A percentile compares a stretch with the other conserved stretches of the same genome.
phyloP scores from a whole-genome alignment of 2,888 invertebrate genomes.

The Cheilosia grossa region DNA sequence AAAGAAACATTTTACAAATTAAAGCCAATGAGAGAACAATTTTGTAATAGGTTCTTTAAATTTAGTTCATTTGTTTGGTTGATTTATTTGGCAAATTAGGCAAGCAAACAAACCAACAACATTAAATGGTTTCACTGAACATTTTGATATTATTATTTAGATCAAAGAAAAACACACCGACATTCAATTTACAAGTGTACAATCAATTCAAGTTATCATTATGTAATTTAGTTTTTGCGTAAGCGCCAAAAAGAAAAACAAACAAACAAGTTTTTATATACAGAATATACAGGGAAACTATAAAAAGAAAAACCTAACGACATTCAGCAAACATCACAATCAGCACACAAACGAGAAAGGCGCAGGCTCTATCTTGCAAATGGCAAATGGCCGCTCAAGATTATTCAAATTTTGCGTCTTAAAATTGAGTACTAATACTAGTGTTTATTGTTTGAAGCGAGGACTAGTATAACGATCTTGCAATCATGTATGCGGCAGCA shows the following conservation, averaged over 20 bases:
- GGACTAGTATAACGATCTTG: constrained; percentile 32
- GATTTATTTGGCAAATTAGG: constrained; percentile 16
- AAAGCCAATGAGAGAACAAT: constrained; percentile 29
- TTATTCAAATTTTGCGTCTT: constrained; percentile 11
- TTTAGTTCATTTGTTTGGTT: constrained; percentile 26
- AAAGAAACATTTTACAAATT: constrained; percentile 53
- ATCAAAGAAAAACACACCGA: constrained; percentile 53
- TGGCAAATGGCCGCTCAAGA: constrained; percentile 37
- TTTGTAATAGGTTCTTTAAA: constrained; percentile 31
- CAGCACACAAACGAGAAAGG: constrained; percentile 40
- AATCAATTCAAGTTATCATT: constrained; percentile 63
- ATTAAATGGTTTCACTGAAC: constrained; percentile 65
- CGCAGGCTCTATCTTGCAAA: constrained; percentile 14
- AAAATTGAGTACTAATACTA: neutral
- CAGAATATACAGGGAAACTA: constrained; percentile 68
- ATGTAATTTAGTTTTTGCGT: constrained; percentile 32
- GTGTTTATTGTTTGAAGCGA: neutral
- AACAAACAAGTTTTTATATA: constrained; percentile 55
- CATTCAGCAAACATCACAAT: constrained; percentile 66
- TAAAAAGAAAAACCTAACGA: constrained; percentile 41
- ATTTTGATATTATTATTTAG: constrained; percentile 41
- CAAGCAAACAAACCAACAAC: constrained; percentile 18
- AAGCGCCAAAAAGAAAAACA: constrained; percentile 6
- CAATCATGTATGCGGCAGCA: constrained; percentile 92
- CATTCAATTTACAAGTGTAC: constrained; percentile 62